Evolutionary conservation across 35 echinoderm and acorn worm genomes (phyloP), one percentile per base, ranked within the genome.

Genomic region (Chiridota heheva): DNA sequence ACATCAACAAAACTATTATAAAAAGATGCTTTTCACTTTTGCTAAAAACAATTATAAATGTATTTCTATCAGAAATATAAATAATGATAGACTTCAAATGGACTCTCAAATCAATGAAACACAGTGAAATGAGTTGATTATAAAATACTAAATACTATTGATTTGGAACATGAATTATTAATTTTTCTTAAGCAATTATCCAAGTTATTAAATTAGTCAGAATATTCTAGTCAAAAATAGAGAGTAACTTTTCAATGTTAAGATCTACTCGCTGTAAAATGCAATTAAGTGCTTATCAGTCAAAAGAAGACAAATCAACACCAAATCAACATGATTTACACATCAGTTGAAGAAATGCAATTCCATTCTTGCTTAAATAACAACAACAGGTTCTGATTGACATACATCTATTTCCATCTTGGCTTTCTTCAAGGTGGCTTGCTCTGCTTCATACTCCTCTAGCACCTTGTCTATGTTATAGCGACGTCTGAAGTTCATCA

Each of bases 401-500:
- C 31, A 39, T 69, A 72, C 82, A 39, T 86, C 82, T 45, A 42
- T 81, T 61, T 70, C 85, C 40, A 74, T 81, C 40, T 72, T 60
- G 6, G 80, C 82, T 46, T 90, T 89, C 42, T 72, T 62, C 29
- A 72, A 58, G 16, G 85, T 81, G 55, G 63, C 83, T 34, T 88
- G 86, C 30, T 98, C 95, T 63, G 87, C 87, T 24, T 91, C 89
- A 62, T 91, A 92, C 58, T 98, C 95, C 51, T 91, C 95, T 37
- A 98, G 56, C 3, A 98, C 95, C 38, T 92, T 79, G 58, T 98
- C 95, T 33, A 97, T 45, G 58, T 98, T 88, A 55, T 88, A 98
- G 29, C 95, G 95, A 10, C 89, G 47, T 37, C 89, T 67, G 51
- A 92, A 98, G 48, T 91, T 98, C 53, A 92, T 73, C 79, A 98